A percentile compares a stretch with the other conserved stretches of the same genome.
These are phyloP conservation scores for Lophius americanus DNA, from an alignment of 2,797 vertebrate genomes.

Conservation along the genomic window DNA sequence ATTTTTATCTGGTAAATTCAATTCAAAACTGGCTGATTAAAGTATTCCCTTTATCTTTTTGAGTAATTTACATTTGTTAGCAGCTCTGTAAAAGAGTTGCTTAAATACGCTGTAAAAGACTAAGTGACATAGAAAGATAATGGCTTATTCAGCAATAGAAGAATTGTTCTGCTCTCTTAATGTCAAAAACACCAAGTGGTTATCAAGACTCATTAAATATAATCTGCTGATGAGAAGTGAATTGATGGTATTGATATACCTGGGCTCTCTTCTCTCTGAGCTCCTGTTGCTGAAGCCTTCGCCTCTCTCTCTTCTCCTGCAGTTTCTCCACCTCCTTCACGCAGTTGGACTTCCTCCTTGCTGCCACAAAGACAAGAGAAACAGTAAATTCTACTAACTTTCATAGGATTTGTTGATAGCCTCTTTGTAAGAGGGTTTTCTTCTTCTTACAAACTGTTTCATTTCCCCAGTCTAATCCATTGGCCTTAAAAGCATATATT, in stretches of 20 bases:
- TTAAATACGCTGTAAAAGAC: too few species aligned
- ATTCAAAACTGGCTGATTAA: too few species aligned
- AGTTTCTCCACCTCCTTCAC: slow-evolving; percentile 99
- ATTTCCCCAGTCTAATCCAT: slow-evolving; percentile 15
- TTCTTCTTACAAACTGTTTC: slow-evolving; percentile 34
- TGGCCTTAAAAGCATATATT: slow-evolving; percentile 17
- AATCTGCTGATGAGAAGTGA: background rate
- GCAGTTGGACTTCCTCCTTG: slow-evolving; percentile 97
- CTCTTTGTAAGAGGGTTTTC: slow-evolving; percentile 34
- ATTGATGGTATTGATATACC: slow-evolving; percentile 70
- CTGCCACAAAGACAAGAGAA: slow-evolving; percentile 75
- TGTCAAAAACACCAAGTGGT: background rate
- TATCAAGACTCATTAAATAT: background rate
- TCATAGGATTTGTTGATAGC: slow-evolving; percentile 7
- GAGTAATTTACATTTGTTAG: too few species aligned
- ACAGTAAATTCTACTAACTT: slow-evolving; percentile 27
- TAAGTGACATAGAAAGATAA: background rate
- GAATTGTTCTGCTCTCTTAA: background rate
- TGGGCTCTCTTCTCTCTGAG: slow-evolving; percentile 96
- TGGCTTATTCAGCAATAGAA: background rate
- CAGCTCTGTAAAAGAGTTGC: too few species aligned
- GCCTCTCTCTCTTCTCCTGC: slow-evolving; percentile 95
- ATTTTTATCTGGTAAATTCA: too few species aligned
- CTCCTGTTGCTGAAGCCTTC: slow-evolving; percentile 95
- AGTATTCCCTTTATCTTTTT: too few species aligned